Conservation (phyloP, 1,140 invertebrate species). For the Megalonaias nervosa region DNA sequence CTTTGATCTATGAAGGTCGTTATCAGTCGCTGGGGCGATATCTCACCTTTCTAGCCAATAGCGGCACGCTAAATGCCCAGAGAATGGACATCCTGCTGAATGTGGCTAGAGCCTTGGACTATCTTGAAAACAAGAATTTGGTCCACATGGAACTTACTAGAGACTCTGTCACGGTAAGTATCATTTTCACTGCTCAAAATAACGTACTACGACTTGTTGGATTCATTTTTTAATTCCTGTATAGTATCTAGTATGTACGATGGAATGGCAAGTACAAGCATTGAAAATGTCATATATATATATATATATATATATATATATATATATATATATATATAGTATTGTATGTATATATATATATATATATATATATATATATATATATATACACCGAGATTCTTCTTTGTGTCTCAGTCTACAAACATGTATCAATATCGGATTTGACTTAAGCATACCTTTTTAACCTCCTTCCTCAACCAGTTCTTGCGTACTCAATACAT, state of each 20-base stretch:
- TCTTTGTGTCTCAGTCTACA: neutral
- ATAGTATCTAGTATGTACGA: neutral
- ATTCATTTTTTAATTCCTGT: neutral
- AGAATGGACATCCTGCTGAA: neutral
- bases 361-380: no score
- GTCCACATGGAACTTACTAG: slow-evolving; percentile 27
- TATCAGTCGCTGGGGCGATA: neutral
- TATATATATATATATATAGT: no score
- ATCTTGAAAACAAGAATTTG: slow-evolving; percentile 20
- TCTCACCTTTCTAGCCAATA: neutral
- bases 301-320: no score
- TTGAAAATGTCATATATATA: neutral
- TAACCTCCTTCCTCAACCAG: neutral
- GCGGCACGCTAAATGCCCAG: neutral
- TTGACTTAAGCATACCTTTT: neutral
- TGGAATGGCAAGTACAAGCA: neutral
- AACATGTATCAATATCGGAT: neutral
- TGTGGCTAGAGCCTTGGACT: neutral
- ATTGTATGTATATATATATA: no score
- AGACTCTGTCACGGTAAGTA: slow-evolving; percentile 17
- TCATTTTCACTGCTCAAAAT: neutral
- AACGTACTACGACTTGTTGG: neutral
- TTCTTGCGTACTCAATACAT: neutral
- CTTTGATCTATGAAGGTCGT: slow-evolving; percentile 25
- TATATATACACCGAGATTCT: no score